phyloP scores from a whole-genome alignment of 1,140 invertebrate species.

The Papilio polyxenes region DNA sequence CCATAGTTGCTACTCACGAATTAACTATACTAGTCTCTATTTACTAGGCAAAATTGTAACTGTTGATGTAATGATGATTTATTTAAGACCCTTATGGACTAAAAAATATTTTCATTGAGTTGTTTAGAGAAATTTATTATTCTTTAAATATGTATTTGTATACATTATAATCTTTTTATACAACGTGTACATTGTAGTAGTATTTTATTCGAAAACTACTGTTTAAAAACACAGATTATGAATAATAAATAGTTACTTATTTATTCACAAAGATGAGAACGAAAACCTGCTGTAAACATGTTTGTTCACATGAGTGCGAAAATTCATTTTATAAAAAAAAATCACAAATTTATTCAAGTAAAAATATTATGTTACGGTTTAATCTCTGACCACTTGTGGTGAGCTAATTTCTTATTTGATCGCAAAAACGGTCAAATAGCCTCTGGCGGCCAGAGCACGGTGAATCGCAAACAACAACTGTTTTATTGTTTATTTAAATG shows the following conservation, averaged over 20 bases:
- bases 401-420: neutral
- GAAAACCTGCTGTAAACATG: neutral
- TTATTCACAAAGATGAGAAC: neutral
- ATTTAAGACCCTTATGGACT: neutral
- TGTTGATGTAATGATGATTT: neutral
- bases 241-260: neutral
- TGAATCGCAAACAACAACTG: neutral
- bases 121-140: too few species aligned
- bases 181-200: neutral
- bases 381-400: neutral
- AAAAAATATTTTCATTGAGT: neutral
- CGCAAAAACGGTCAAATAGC: neutral
- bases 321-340: neutral
- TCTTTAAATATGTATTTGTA: neutral
- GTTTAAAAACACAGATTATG: neutral
- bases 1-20: conserved; percentile 22
- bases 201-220: neutral
- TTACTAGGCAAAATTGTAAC: conserved; percentile 14
- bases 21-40: conserved; percentile 17
- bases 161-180: neutral
- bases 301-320: neutral
- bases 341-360: neutral
- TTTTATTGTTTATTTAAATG: neutral
- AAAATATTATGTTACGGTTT: neutral
- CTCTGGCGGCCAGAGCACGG: neutral